Evolutionary conservation across 1,140 invertebrate species (phyloP), one percentile per base, ranked within the genome.

Genomic region (Zaprionus tsacasi): DNA sequence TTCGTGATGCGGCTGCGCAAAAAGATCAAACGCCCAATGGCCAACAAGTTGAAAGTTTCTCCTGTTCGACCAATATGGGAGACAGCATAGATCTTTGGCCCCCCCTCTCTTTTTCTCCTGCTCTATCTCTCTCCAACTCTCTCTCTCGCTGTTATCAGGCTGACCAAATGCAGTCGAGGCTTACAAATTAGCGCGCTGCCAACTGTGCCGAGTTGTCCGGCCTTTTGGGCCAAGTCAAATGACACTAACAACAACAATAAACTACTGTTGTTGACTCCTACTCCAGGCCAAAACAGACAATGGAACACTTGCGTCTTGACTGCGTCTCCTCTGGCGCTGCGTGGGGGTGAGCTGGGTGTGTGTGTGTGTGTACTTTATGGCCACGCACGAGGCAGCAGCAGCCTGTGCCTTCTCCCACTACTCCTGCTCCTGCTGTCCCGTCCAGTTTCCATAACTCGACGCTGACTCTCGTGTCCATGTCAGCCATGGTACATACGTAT

Each of bases 181-280:
- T 90, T 89, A 89, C 85, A 89, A 89, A 89, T 89, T 89, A 89
- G 85, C 85, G 85, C 86, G 81, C 76, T 90, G 86, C 86, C 87
- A 85, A 89, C 76, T 78, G 76, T 30, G 27, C 27, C 3, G 3
- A 68, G 75, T 75, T 90, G 86, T 81, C 82, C 82, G 75, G 81
- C 75, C 79, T 78, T 21, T 21, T 21, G 21, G 81, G 81, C 81
- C 81, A 79, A 89, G 85, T 89, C 85, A 89, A 89, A 89, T 89
- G 85, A 89, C 81, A 90, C 85, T 81, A 85, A 89, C 86, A 89
- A 89, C 85, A 88, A 88, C 86, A 89, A 89, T 89, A 89, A 89
- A 89, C 85, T 79, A 89, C 81, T 81, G 85, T 85, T 85, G 72
- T 89, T 85, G 75, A 43, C 85, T 78, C 85, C 85, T 85, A 88